These are phyloP conservation scores for Cyprinus carpio DNA, from an alignment of 2,113 vertebrate genomes.

Conservation along the genomic window DNA sequence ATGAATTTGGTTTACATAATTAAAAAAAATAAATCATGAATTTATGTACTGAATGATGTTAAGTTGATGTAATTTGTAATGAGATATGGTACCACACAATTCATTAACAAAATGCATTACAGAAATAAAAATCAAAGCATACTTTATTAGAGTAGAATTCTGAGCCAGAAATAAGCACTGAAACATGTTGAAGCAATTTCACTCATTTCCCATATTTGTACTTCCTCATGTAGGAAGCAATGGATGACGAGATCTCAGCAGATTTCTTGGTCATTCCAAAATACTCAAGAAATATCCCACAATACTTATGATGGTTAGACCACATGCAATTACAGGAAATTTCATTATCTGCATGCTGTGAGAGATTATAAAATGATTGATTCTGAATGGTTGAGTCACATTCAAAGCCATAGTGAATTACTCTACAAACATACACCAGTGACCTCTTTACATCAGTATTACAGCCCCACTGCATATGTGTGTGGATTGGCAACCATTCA, in stretches of 20 bases:
- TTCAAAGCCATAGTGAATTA: no score
- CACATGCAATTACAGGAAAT: no score
- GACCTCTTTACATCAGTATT: no score
- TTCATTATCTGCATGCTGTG: neutral
- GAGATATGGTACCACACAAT: neutral
- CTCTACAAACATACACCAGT: no score
- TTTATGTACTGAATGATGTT: neutral
- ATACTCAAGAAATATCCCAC: conserved; percentile 94
- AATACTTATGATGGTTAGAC: no score
- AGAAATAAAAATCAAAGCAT: neutral
- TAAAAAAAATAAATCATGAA: neutral
- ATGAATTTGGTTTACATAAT: no score
- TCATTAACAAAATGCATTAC: neutral
- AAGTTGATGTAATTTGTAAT: neutral
- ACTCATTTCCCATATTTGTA: conserved; percentile 69
- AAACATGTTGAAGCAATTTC: neutral
- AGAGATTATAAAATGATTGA: no score
- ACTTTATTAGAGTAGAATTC: no score
- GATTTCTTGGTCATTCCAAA: conserved; percentile 92
- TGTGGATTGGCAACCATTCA: no score
- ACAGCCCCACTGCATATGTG: no score
- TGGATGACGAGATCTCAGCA: conserved; percentile 79
- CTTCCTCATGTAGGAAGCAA: conserved; percentile 87
- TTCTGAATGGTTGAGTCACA: no score
- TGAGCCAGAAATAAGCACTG: neutral